These are phyloP conservation scores for Phortica variegata DNA, from an alignment of 1,140 invertebrate genomes.

Conservation along the genomic window DNA sequence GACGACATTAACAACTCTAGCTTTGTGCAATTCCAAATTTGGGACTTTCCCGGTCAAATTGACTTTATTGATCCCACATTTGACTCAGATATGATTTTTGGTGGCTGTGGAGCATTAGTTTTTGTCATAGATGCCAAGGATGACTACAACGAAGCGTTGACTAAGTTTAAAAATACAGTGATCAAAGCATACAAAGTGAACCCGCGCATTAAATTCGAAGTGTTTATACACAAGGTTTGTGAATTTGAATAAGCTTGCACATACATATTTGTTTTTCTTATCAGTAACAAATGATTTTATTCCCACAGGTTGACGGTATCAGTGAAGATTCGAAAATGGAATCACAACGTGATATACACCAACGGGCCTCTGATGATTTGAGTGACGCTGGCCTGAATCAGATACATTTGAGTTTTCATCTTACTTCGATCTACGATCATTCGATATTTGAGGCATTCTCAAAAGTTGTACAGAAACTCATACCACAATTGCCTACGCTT, in stretches of 20 bases:
- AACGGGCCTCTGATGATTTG: constrained; percentile 93
- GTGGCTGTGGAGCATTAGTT: constrained; percentile 91
- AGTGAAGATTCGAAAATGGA: constrained; percentile 99
- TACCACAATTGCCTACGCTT: constrained; percentile 93
- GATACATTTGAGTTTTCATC: constrained; percentile 91
- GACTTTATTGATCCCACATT: constrained; percentile 96
- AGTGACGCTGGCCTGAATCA: constrained; percentile 82
- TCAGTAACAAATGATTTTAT: constrained; percentile 19
- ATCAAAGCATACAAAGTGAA: constrained; percentile 96
- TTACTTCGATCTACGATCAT: constrained; percentile 99
- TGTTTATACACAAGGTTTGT: constrained; percentile 97
- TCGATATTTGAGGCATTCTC: constrained; percentile 99
- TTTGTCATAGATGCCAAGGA: constrained; percentile 99
- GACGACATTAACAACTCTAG: constrained; percentile 95
- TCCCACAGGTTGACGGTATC: constrained; percentile 83
- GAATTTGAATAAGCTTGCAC: constrained; percentile 18
- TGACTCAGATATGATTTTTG: constrained; percentile 94
- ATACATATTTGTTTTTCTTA: constrained; percentile 1
- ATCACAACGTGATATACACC: constrained; percentile 96
- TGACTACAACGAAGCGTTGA: constrained; percentile 94
- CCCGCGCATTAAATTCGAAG: constrained; percentile 96
- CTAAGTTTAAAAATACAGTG: constrained; percentile 89
- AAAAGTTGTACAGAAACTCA: constrained; percentile 99
- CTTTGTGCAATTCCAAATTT: constrained; percentile 99
- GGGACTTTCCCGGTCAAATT: constrained; percentile 99